These are phyloP conservation scores for Aphaenogaster rudis DNA, from an alignment of 1,140 invertebrate genomes.

Conservation along the genomic window DNA sequence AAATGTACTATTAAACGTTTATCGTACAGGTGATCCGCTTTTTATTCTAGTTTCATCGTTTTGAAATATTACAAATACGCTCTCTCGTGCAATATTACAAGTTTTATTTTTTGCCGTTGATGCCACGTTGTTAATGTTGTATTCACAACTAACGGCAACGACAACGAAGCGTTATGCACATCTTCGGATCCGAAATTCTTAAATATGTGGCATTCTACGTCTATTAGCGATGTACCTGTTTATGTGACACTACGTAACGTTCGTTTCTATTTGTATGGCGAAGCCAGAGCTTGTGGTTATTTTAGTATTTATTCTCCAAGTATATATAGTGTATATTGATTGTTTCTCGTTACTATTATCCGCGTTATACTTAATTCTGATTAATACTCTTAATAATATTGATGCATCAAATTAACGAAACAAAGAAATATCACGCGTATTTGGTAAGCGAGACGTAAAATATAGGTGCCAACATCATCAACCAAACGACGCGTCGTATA, in stretches of 20 bases:
- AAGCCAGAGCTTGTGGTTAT: slow-evolving; percentile 70
- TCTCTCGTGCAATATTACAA: not conserved
- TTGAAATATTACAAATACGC: not conserved
- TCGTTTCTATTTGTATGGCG: slow-evolving; percentile 55
- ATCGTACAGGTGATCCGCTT: not conserved
- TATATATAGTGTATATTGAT: slow-evolving; percentile 71
- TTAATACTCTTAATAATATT: slow-evolving; percentile 50
- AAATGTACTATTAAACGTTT: not conserved
- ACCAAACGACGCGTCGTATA: slow-evolving; percentile 80
- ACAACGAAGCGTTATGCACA: not conserved
- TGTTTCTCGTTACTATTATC: slow-evolving; percentile 71
- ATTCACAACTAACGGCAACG: not conserved
- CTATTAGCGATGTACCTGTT: slow-evolving; percentile 56
- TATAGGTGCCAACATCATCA: slow-evolving; percentile 84
- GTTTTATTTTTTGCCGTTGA: not conserved
- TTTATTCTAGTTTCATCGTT: slow-evolving; percentile 22
- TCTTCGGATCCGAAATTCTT: not conserved
- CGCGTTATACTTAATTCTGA: slow-evolving; percentile 71
- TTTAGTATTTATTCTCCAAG: slow-evolving; percentile 78
- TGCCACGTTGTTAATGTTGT: not conserved
- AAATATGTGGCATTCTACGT: slow-evolving; percentile 12
- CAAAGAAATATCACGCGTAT: slow-evolving; percentile 77
- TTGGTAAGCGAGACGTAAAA: slow-evolving; percentile 84
- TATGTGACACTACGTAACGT: slow-evolving; percentile 59
- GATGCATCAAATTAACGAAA: slow-evolving; percentile 63